Base-by-base conservation (phyloP, 2,797 vertebrate species). In the Sarcophilus harrisii region DNA sequence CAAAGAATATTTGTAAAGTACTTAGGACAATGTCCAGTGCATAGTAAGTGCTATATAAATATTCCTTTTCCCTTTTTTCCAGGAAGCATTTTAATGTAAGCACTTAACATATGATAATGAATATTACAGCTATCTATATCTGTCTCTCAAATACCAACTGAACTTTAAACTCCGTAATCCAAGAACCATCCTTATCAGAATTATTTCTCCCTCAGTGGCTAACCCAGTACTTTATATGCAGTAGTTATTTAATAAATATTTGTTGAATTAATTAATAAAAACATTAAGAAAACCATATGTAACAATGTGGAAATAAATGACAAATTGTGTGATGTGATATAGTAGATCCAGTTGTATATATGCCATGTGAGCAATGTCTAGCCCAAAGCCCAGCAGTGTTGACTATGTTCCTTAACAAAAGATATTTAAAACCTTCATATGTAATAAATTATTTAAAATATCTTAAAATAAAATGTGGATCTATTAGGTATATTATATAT, bases 401-500 rank as follows among this genome's bases (percentile, higher is more conserved):
- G 18, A 32, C 30, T 55, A 5, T 55, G 12, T 55, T 9, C 54
- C 52, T 90, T 90, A 52, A 90, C 27, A 90, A 90, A 81, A 45
- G 52, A 29, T 52, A 55, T 90, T 90, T 2, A 32, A 32, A 24
- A 38, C 1, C 1, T 49, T 30, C 1, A 1, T 28, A 4, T 28
- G 3, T 4, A 0, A 16, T 45, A 0, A 55, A 30, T 45, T 2
- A 81, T 81, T 1, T 16, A 18, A 32, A 62, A 62, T 45, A 73
- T 21, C 18, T 81, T 45, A 10, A 58, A 28, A n/a, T 38, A 92
- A 49, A 49, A 29, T 24, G 0, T 29, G 32, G 91, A 57, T 1
- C 38, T 54, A 54, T 54, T 3, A 0, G 49, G 55, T 66, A 9
- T 10, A 1, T 6, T 0, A 1, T 4, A 29, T 58, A 1, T 55